Conservation (phyloP, 2,113 vertebrate species). For the Salvelinus fontinalis region DNA sequence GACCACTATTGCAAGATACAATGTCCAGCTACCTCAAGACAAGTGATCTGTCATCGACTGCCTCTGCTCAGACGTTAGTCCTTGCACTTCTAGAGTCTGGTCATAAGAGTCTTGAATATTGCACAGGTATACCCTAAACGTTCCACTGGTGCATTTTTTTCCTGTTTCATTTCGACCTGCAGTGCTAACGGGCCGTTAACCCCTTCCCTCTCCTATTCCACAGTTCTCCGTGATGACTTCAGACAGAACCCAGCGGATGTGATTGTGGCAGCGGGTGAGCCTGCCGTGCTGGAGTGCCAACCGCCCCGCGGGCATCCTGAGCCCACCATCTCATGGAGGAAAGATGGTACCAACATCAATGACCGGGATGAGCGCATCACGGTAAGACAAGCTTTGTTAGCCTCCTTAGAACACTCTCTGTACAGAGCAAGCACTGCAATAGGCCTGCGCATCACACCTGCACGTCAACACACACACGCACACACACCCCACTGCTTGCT, state of each 20-base stretch:
- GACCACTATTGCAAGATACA: background rate
- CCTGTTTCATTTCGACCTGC: too few relatives aligned
- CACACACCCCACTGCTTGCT: background rate
- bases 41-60: background rate
- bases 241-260: constrained; percentile 92
- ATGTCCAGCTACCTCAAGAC: background rate
- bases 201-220: constrained; percentile 14
- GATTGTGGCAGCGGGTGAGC: constrained; percentile 91
- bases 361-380: constrained; percentile 90
- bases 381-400: constrained; percentile 65
- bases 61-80: background rate
- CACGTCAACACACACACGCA: background rate
- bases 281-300: constrained; percentile 91
- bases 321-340: constrained; percentile 95
- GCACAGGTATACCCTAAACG: too few relatives aligned
- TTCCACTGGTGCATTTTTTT: too few relatives aligned
- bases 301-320: constrained; percentile 93
- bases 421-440: too few relatives aligned
- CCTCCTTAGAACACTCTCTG: too few relatives aligned
- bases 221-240: constrained; percentile 94
- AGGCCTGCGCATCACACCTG: background rate
- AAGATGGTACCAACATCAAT: constrained; percentile 83
- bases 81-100: background rate
- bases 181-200: background rate
- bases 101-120: background rate